Percentiles rank a stretch among this genome's conserved stretches.
These are phyloP conservation scores for Yasuhikotakia modesta DNA, from an alignment of 2,797 vertebrate genomes.

Conservation along the genomic window DNA sequence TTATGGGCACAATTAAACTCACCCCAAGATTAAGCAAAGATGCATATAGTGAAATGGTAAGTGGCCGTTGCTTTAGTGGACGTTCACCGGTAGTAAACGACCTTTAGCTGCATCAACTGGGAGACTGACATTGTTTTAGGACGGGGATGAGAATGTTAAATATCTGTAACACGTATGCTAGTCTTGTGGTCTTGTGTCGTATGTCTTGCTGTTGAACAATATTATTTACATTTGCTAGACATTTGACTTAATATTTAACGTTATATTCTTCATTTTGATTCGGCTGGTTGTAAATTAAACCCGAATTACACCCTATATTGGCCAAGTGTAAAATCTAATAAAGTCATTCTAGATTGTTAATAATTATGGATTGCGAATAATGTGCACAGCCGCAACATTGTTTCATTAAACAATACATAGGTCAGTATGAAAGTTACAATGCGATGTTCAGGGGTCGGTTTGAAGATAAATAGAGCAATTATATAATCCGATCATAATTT, in stretches of 20 bases:
- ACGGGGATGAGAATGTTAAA: not conserved
- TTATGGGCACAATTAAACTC: conserved; percentile 98
- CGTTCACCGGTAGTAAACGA: not conserved
- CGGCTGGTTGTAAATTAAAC: not conserved
- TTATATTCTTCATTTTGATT: not conserved
- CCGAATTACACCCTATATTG: not conserved
- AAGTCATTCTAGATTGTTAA: not conserved
- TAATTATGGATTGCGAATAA: not conserved
- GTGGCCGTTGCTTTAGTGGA: conserved; percentile 59
- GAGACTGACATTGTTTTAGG: not conserved
- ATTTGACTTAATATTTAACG: not conserved
- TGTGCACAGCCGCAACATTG: conserved; percentile 24
- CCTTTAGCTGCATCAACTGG: not conserved
- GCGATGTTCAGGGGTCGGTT: not conserved
- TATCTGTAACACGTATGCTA: not conserved
- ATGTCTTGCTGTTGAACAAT: not conserved
- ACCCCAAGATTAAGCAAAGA: conserved; percentile 96
- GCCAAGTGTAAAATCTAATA: not conserved
- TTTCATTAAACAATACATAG: conserved; percentile 6
- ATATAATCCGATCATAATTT: not conserved
- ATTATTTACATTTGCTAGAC: not conserved
- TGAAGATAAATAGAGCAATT: too few relatives aligned
- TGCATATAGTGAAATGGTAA: conserved; percentile 97
- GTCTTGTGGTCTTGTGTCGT: not conserved
- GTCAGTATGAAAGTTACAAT: conserved; percentile 14